These are phyloP conservation scores for Drosophila nikananu DNA, from an alignment of 1,140 invertebrate species.

Conservation along the genomic window DNA sequence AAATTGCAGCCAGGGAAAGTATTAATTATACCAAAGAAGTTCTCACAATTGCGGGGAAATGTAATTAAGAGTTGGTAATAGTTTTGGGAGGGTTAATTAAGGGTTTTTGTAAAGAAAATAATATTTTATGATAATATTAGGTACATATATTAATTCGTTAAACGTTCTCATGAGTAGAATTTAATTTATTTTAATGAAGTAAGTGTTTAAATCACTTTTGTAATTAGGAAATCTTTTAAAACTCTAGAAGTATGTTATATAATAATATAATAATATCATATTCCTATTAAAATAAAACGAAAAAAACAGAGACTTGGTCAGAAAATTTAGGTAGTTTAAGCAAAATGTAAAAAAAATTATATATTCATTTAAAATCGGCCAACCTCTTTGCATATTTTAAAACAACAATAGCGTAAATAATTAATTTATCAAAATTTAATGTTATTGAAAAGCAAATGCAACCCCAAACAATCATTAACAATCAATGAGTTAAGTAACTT, in stretches of 20 bases:
- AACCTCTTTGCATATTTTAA: background rate
- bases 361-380: background rate
- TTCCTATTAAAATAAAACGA: too few relatives aligned
- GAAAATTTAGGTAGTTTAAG: too few relatives aligned
- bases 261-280: too few relatives aligned
- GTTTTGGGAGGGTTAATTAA: background rate
- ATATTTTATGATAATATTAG: background rate
- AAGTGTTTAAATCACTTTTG: background rate
- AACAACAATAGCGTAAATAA: background rate
- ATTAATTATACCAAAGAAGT: constrained; percentile 19
- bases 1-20: constrained; percentile 11
- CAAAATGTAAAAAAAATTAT: background rate
- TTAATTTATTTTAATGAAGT: background rate
- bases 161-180: background rate
- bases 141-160: too few relatives aligned
- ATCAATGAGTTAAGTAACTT: constrained; percentile 4
- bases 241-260: background rate
- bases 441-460: background rate
- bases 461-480: background rate
- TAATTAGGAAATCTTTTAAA: background rate
- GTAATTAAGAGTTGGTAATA: background rate
- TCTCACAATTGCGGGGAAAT: constrained; percentile 1
- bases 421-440: too few relatives aligned
- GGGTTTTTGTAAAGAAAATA: background rate
- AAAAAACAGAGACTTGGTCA: too few relatives aligned